Base-by-base conservation (phyloP, 2,888 invertebrate species). In the Chouioia cunea region DNA sequence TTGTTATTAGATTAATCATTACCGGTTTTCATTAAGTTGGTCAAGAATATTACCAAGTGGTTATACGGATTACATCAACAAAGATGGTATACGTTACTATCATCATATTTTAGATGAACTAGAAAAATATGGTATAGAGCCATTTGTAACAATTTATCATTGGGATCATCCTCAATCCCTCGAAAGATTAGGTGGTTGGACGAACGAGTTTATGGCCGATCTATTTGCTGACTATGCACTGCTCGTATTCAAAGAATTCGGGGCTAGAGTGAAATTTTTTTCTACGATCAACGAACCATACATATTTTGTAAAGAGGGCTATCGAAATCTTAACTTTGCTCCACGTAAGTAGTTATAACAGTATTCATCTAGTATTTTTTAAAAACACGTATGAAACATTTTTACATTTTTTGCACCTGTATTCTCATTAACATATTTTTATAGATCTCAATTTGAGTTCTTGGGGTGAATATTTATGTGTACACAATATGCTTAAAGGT, bases 281-380 rank as follows among this genome's bases (percentile, higher is more conserved):
- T 89, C 92, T 3, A 94, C 94, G 0, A 89, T 94, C 75, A 95
- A 95, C 80, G 95, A 94, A 81, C 93, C 94, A 0, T 87, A 86
- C 82, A 86, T 88, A 75, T 85, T 88, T 46, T 89, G 90, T 77
- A 79, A 86, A 71, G 86, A 86, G 74, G 89, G 88, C 2, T 91
- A 90, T 76, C 89, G 63, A 0, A 2, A 0, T 0, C 58, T 50
- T 0, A 0, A 0, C 1, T 44, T 63, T 6, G 79, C 81, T 0
- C 79, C 80, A 50, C 78, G 77, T 58, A 77, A 57, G 16, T 43
- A n/a, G 12, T 16, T 16, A 6, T 22, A 16, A 57, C 10, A 36
- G 22, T 15, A 59, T n/a, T 46, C 36, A 23, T 18, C 10, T 16
- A n/a, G n/a, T n/a, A n/a, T n/a, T n/a, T n/a, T n/a, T n/a, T n/a